Evolutionary conservation across 2,888 invertebrate genomes (phyloP).

Genomic region (Macropis europaea): DNA sequence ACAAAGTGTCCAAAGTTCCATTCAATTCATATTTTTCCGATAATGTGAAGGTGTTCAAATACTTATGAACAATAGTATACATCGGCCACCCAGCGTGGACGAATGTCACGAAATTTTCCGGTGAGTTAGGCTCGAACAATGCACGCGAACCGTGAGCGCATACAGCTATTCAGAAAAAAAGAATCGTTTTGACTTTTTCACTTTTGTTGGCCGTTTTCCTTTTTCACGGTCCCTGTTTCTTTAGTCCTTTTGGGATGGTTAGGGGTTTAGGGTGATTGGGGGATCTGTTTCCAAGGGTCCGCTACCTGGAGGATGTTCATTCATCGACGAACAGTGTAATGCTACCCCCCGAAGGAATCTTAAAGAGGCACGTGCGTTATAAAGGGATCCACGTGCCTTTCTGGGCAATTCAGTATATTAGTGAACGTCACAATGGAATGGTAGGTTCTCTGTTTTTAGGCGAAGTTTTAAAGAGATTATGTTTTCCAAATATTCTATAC

Average conservation of each 20-base stretch:
- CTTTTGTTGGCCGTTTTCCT: background rate
- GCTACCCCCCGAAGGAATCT: constrained; percentile 19
- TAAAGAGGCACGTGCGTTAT: constrained; percentile 39
- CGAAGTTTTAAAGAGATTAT: no score
- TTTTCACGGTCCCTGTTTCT: background rate
- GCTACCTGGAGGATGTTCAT: constrained; percentile 36
- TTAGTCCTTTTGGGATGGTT: background rate
- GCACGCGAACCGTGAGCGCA: background rate
- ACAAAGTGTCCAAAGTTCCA: no score
- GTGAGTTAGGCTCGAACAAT: constrained; percentile 22
- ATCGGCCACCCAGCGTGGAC: constrained; percentile 1
- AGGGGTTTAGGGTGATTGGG: constrained; percentile 7
- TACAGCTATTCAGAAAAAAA: background rate
- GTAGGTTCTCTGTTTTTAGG: no score
- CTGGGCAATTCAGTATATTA: no score
- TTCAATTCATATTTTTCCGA: no score
- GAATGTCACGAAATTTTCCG: constrained; percentile 39
- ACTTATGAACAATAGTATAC: no score
- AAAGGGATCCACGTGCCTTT: constrained; percentile 42
- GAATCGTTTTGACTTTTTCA: constrained; percentile 38
- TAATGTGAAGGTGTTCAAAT: no score
- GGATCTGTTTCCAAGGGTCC: background rate
- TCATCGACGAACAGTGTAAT: constrained; percentile 12
- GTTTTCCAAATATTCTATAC: no score
- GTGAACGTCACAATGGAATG: no score